Evolutionary conservation across 2,888 invertebrate genomes (phyloP).

Genomic region (Diabrotica balteata): DNA sequence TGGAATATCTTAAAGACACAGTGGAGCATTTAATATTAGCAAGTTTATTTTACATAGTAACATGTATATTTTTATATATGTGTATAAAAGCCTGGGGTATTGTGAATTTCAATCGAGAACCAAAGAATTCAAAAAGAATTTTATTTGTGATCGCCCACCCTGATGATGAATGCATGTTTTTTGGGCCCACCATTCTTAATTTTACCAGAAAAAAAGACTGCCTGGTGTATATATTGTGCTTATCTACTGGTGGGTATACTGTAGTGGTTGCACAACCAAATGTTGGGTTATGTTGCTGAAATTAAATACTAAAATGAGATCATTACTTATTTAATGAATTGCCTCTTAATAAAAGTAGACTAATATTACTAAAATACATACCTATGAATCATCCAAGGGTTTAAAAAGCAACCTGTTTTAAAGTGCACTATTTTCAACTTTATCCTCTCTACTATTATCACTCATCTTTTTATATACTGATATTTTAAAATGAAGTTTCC

Average conservation of each 20-base stretch:
- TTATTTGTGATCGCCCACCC: constrained; percentile 93
- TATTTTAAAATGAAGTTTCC: too few relatives aligned
- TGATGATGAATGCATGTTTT: constrained; percentile 99
- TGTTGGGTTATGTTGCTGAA: background rate
- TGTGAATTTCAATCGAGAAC: constrained; percentile 62
- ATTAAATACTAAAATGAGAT: background rate
- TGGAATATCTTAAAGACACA: constrained; percentile 62
- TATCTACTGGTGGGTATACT: constrained; percentile 76
- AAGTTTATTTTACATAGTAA: constrained; percentile 63
- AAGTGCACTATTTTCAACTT: too few relatives aligned
- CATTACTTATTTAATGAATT: constrained; percentile 13
- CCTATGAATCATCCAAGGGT: too few relatives aligned
- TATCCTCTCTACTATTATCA: too few relatives aligned
- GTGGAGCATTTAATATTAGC: constrained; percentile 65
- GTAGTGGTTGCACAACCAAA: background rate
- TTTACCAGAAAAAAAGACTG: constrained; percentile 69
- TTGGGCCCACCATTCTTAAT: constrained; percentile 86
- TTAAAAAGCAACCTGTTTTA: too few relatives aligned
- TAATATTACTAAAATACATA: too few relatives aligned
- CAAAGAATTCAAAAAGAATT: constrained; percentile 67
- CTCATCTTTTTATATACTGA: too few relatives aligned
- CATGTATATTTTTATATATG: constrained; percentile 62
- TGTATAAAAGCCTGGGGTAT: constrained; percentile 58
- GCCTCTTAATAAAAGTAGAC: background rate
- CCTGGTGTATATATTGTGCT: constrained; percentile 81